Base-by-base conservation (phyloP, 1,140 invertebrate species). In the Drosophila trapezifrons region DNA sequence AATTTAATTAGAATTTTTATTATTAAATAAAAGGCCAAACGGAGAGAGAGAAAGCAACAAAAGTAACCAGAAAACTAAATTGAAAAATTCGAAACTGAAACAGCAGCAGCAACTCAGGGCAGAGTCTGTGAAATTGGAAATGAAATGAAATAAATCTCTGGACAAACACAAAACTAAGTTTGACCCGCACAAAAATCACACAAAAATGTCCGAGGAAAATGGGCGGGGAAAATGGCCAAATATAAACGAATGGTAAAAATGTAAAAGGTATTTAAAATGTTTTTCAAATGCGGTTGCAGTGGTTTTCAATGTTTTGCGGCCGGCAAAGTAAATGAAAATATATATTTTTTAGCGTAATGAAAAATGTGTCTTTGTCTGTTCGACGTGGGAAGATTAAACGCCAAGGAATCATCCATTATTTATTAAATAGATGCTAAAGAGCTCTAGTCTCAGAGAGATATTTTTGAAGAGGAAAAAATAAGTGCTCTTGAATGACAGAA, bases 191-290 rank as follows among this genome's bases (percentile, higher is more conserved):
- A 77, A 59, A 77, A 78, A 78, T 74, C 65, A 78, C 62, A 75
- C 55, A 81, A 67, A 56, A 43, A 56, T 75, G 52, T 74, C 47
- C 70, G 32, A 20, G 27, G 40, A 46, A 56, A 62, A 70, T 20
- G 20, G 29, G 38, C 20, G 18, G 17, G 25, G 27, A 10, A 52
- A 76, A 67, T 51, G 27, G 40, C 29, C 72, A 84, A 84, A 84
- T 80, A 65, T 73, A 84, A 84, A 77, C 77, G 77, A 81, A 86
- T 86, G 65, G 46, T 73, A 72, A 87, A 87, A 87, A 86, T 87
- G 75, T 82, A 82, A 86, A 87, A 86, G 83, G 83, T 87, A 86
- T 86, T 86, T 86, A 79, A 86, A 86, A 86, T 87, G 78, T 86
- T 86, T 86, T 73, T 77, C 73, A 66, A 85, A 87, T 86, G 82